Base-by-base conservation (phyloP, 2,888 invertebrate genomes). In the Ceraclea dissimilis region DNA sequence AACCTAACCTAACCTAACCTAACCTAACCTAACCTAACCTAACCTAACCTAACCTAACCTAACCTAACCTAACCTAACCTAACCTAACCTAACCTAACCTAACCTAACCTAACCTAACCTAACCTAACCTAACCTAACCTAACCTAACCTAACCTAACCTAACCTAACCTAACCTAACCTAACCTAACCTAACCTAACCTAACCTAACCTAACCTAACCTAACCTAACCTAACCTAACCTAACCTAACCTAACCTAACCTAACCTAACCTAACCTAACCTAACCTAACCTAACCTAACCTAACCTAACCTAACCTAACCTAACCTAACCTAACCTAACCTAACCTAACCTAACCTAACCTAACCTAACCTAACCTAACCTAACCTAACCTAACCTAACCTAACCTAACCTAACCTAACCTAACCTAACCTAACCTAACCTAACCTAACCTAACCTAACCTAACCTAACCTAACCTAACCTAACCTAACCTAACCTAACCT, bases 1-100 rank as follows among this genome's bases (percentile, higher is more conserved):
- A 31, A 31, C 31, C 31, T 44, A 44, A 44, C 44, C 44, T 44
- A 44, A 44, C 44, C 44, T 44, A 44, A 44, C 44, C 44, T 44
- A 44, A 44, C 44, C 44, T 44, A 31, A 31, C 31, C 31, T 31
- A 31, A 31, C 31, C 31, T 31, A 31, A 31, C 31, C 31, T 31
- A 31, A 31, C 31, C 31, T 31, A 31, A 31, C 31, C 31, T 31
- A 31, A 31, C 31, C 31, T 31, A 31, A 31, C 31, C 31, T 31
- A 31, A 31, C 31, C 31, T 31, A 31, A 31, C 31, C 31, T 31
- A 31, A 31, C 31, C 31, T 31, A 31, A 31, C 31, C 31, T 31
- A 31, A 31, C 31, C 31, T 31, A 31, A 31, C 31, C 31, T 31
- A 31, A 31, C 31, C 31, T 31, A 31, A 31, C 31, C 31, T 31